Conservation (phyloP, 2,888 invertebrate genomes). For the Xestoiulus laeticollis region DNA sequence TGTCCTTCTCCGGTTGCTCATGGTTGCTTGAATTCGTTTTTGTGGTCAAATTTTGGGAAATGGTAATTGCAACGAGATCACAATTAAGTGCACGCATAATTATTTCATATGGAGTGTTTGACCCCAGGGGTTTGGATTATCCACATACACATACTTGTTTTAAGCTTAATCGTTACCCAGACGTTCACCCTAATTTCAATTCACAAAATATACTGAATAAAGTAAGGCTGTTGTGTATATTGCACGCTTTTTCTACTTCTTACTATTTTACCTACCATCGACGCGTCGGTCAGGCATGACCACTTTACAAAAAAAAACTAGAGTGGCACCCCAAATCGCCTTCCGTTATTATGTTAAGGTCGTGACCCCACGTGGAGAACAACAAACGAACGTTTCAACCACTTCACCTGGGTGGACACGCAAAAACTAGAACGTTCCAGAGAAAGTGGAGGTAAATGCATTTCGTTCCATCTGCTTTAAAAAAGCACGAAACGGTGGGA, state of each 20-base stretch:
- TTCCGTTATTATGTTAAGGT: constrained; percentile 39
- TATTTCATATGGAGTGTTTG: background rate
- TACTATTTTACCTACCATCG: background rate
- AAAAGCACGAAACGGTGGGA: background rate
- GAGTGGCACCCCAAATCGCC: background rate
- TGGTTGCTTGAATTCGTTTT: background rate
- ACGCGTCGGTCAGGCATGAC: background rate
- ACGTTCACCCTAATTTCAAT: background rate
- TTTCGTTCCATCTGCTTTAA: background rate
- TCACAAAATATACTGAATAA: background rate
- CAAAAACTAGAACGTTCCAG: background rate
- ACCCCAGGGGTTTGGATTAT: background rate
- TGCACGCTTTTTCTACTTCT: background rate
- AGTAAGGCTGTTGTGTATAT: background rate
- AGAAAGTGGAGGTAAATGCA: background rate
- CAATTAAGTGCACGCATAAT: background rate
- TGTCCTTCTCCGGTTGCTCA: too few species aligned
- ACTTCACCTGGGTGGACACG: background rate
- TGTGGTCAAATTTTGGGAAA: background rate
- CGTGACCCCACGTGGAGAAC: constrained; percentile 21
- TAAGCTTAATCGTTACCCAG: background rate
- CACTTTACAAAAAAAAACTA: background rate
- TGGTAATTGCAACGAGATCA: background rate
- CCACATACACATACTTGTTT: background rate
- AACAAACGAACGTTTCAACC: background rate